Conservation (phyloP, 2,888 invertebrate genomes). For the Erebia aethiops region DNA sequence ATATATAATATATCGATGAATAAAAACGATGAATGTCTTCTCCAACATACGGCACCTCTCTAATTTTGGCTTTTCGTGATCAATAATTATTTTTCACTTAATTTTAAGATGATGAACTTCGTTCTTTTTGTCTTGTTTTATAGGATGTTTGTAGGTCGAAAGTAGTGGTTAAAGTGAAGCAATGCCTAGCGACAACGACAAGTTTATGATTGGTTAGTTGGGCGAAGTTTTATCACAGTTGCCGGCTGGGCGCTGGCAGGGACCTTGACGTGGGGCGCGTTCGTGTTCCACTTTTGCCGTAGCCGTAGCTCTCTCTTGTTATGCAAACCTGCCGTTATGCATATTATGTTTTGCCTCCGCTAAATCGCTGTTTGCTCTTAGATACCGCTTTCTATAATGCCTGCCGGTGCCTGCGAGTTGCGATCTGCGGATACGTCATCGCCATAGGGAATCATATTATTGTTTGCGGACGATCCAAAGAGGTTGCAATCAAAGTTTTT, state of each 20-base stretch:
- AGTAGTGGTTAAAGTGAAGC: slow-evolving; percentile 20
- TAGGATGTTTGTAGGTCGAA: not conserved
- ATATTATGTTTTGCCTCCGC: slow-evolving; percentile 75
- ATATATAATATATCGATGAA: too few species aligned
- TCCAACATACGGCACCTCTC: not conserved
- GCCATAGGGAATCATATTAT: not conserved
- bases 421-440: slow-evolving; percentile 25
- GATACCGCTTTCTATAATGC: slow-evolving; percentile 71
- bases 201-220: slow-evolving; percentile 31
- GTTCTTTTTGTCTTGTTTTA: not conserved
- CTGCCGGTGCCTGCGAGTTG: slow-evolving; percentile 42
- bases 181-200: slow-evolving; percentile 23
- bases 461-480: slow-evolving; percentile 29
- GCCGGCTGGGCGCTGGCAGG: slow-evolving; percentile 40
- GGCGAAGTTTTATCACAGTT: slow-evolving; percentile 29
- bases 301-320: slow-evolving; percentile 81
- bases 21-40: too few species aligned
- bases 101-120: not conserved
- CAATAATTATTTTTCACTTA: too few species aligned
- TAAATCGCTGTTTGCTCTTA: slow-evolving; percentile 66
- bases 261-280: slow-evolving; percentile 68
- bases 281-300: slow-evolving; percentile 76
- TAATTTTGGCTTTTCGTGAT: not conserved
- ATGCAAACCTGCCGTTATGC: slow-evolving; percentile 81
- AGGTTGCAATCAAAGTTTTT: slow-evolving; percentile 1